Evolutionary conservation across 2,797 vertebrate species (phyloP).

Genomic region (Tapera naevia): DNA sequence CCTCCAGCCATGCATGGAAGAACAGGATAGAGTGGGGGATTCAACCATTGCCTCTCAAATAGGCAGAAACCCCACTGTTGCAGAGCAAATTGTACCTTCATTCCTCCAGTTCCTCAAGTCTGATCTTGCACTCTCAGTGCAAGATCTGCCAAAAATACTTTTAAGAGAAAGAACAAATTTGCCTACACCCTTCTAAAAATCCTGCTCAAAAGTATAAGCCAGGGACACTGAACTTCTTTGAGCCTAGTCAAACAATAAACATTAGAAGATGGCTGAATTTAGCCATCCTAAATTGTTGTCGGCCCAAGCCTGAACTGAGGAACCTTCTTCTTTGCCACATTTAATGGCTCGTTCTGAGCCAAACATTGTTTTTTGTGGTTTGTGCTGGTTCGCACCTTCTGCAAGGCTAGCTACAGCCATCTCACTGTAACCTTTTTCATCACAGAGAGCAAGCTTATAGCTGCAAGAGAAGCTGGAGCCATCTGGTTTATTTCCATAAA

Average conservation of each 20-base stretch:
- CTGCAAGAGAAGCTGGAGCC: not conserved
- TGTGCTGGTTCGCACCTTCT: not conserved
- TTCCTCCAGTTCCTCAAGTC: not conserved
- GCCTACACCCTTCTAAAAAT: not conserved
- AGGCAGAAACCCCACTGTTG: not conserved
- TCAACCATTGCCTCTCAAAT: not conserved
- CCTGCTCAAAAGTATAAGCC: not conserved
- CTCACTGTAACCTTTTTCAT: not conserved
- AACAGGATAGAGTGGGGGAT: rapidly evolving
- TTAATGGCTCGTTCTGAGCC: not conserved
- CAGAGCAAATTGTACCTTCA: not conserved
- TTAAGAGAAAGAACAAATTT: not conserved
- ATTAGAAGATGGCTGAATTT: not conserved
- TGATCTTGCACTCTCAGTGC: not conserved
- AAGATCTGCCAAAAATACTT: not conserved
- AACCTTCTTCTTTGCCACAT: not conserved
- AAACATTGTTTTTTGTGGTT: not conserved
- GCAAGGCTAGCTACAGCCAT: not conserved
- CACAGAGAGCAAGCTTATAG: not conserved
- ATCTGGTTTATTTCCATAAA: not conserved
- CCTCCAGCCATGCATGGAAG: not conserved
- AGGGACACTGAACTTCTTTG: not conserved
- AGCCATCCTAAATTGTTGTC: not conserved
- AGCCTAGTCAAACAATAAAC: not conserved
- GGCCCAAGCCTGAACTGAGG: not conserved